Evolutionary conservation across 2,113 vertebrate species (phyloP), one percentile per base, ranked within the genome.

Genomic region (Martes martes): DNA sequence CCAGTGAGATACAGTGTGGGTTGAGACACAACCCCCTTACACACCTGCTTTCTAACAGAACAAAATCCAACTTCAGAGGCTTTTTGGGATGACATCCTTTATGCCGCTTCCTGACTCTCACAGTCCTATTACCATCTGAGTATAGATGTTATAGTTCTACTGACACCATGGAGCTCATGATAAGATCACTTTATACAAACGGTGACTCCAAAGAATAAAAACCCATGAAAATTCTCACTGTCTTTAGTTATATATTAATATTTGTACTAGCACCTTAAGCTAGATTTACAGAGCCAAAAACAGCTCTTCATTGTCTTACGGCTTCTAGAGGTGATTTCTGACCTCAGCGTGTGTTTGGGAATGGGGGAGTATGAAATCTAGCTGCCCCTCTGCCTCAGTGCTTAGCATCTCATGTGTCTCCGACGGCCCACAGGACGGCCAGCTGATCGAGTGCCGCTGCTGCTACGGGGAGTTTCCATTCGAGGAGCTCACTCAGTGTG

Each of bases 381-480:
- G 31, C 36, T 19, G n/a, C 59, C 10, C 7, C 13, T 6, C 7
- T 42, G 0, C 69, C 55, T 39, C 4, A 16, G 11, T 13, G 2
- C 36, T 23, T 50, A 26, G 61, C 11, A 9, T 74, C 82, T 94
- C 28, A 94, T 92, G 19, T 95, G 47, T 81, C 71, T 91, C 11
- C 91, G 83, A 18, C 19, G 55, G 6, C 93, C 97, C 96, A 26
- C 98, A 99, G 99, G 99, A 99, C 1, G 99, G 99, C 52, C 99
- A 99, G 98, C 99, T 99, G 99, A 99, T 99, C 0, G 99, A 99
- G 97, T 99, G 99, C 31, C 99, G 99, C 95, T 99, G 99, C 85
- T 99, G 99, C 98, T 99, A 99, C 0, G 99, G 99, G 55, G 99
- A 99, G 90, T 99, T 99, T 96, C 99, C 99, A 0, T 99, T 99